A percentile compares a stretch with the other conserved stretches of the same genome.
Conservation (phyloP, 35 echinoderm and acorn worm genomes). For the Lytechinus pictus region DNA sequence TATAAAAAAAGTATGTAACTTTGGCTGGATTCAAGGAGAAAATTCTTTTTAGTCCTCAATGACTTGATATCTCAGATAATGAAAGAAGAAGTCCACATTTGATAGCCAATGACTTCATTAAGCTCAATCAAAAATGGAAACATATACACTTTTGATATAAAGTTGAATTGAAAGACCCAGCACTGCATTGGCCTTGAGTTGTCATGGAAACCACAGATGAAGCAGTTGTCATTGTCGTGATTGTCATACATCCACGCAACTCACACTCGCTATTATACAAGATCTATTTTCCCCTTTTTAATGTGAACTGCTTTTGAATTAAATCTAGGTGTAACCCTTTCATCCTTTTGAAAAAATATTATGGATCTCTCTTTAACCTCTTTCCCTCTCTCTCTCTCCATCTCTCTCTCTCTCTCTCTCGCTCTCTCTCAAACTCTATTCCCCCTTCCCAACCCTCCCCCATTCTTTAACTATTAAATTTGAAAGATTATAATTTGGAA, state of each 20-base stretch:
- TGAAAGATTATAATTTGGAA: too few species aligned
- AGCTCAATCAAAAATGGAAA: neutral
- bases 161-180: neutral
- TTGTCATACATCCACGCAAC: neutral
- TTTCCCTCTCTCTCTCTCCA: neutral
- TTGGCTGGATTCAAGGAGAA: too few species aligned
- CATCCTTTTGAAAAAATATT: neutral
- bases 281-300: neutral
- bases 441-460: neutral
- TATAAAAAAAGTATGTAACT: too few species aligned
- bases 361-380: neutral
- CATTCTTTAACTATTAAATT: neutral
- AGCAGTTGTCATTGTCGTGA: neutral
- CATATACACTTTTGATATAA: neutral
- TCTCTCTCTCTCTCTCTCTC: slow-evolving; percentile 23
- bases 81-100: neutral
- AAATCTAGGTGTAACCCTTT: neutral
- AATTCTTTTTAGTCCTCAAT: too few species aligned
- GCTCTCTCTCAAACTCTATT: neutral
- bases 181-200: neutral
- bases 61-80: too few species aligned
- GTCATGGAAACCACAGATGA: neutral
- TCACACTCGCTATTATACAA: neutral
- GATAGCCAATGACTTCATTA: neutral
- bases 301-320: neutral